Evolutionary conservation across 2,888 invertebrate genomes (phyloP), one percentile per base, ranked within the genome.

Genomic region (Hydropsyche betteni): DNA sequence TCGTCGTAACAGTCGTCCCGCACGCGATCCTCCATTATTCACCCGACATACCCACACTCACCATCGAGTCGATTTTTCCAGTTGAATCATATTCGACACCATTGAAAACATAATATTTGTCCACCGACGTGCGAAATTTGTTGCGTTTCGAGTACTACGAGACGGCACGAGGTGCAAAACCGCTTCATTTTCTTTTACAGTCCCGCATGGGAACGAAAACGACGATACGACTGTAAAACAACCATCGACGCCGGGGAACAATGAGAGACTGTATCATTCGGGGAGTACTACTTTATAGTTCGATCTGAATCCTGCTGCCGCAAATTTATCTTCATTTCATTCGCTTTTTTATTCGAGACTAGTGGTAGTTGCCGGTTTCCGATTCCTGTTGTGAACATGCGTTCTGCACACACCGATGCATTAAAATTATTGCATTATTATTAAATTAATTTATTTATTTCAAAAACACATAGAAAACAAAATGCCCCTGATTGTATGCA

Each of bases 221-320:
- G 64, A 36, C 58, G 16, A 58, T 58, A 61, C 61, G 24, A 64
- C 64, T 64, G 64, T 64, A 64, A 64, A 64, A 64, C 64, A 64
- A 64, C 64, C 12, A 64, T 64, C 64, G 64, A 64, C 64, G n/a
- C 34, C 64, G 10, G 64, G 64, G 64, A 64, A 64, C 64, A 36
- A 64, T 64, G 64, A 64, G 64, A 64, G 34, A n/a, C 64, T n/a
- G 36, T 36, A 64, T 64, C 64, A 64, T 64, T n/a, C 64, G 34
- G 64, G 64, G 24, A 51, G 10, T 33, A 33, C 33, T 34, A 36
- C 64, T 64, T 64, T 64, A 64, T 64, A 36, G 64, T 36, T 64
- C 34, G 64, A 33, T 24, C 34, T 3, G 34, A 64, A 64, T 64
- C 64, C 64, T 36, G 64, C 14, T 64, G 12, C n/a, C 64, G 64